phyloP scores from a whole-genome alignment of 2,113 vertebrate species.

The Neofelis nebulosa region DNA sequence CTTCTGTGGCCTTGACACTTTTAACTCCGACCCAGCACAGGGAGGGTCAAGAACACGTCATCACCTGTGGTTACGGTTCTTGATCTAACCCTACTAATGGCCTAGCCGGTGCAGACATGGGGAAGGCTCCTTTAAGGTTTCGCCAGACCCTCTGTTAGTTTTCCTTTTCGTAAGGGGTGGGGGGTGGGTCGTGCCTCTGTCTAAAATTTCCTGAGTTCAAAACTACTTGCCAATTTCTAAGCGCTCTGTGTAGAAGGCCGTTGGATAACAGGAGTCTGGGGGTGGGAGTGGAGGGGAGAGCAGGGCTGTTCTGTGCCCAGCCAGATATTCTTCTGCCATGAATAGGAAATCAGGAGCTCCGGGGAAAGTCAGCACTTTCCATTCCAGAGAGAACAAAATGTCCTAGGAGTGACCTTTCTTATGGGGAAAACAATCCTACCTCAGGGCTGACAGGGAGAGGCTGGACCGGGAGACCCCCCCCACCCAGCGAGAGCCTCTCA shows the following conservation, averaged over 20 bases:
- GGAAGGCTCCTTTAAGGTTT: not conserved
- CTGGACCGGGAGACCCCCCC: slow-evolving; percentile 11
- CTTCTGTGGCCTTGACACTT: not conserved
- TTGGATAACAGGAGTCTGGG: not conserved
- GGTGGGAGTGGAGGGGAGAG: not conserved
- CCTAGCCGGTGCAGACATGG: not conserved
- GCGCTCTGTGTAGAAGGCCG: not conserved
- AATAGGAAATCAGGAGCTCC: slow-evolving; percentile 73
- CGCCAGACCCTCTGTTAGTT: not conserved
- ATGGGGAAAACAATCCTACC: slow-evolving; percentile 61
- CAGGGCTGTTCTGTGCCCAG: not conserved
- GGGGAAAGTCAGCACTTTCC: slow-evolving; percentile 76
- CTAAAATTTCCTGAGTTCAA: slow-evolving; percentile 8
- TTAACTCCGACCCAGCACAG: not conserved
- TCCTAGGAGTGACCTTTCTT: slow-evolving; percentile 77
- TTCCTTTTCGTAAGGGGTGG: not conserved
- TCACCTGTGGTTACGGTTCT: not conserved
- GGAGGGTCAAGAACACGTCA: not conserved
- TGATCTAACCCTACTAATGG: not conserved
- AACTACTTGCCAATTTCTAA: slow-evolving; percentile 1
- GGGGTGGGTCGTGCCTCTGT: not conserved
- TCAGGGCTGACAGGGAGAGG: slow-evolving; percentile 6
- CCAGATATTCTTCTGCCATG: slow-evolving; percentile 55
- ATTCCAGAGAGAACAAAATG: slow-evolving; percentile 70
- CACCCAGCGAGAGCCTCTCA: not conserved